Evolutionary conservation across 1,140 invertebrate species (phyloP), one percentile per base, ranked within the genome.

Genomic region (Sipha flava): DNA sequence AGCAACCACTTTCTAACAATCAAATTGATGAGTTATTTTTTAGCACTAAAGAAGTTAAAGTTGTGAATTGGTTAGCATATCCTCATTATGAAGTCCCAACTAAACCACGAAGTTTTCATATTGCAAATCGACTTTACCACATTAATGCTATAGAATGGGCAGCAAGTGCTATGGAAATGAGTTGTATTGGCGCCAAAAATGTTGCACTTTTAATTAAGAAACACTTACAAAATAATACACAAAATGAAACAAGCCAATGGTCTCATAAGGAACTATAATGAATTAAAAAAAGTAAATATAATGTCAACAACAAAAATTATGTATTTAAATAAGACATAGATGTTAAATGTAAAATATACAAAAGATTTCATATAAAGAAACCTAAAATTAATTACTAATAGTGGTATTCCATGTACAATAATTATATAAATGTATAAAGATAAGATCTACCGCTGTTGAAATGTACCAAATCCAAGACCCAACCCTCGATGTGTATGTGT

Each of bases 401-500:
- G 52, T 57, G 52, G 14, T 3, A 40, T 57, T 77, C 59, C 34
- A 77, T 77, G 34, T 77, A 77, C 70, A 73, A 37, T 34, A 54
- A 37, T 72, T 49, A 52, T 52, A 14, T 34, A 54, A 37, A 34
- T 49, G 29, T 75, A 21, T 23, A 54, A 37, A 21, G 21, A 75
- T 49, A 40, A 72, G 34, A 77, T 49, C 80, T 80, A 81, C 43
- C 81, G 79, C 37, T 68, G 81, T 59, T 81, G 80, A 80, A 82
- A 82, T 5, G 86, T 87, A 26, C 87, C 86, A 83, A 91, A 97
- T 23, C 96, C 96, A 9, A 97, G 87, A 0, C 95, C 96, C 1
- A 97, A 91, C 6, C 96, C 95, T 49, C 95, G 87, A 87, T 97
- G 95, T 1, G 95, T 97, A 85, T 98, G 96, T 0, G 96, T 98